Evolutionary conservation across 2,888 invertebrate genomes (phyloP), one percentile per base, ranked within the genome.

Genomic region (Auanema freiburgensis): DNA sequence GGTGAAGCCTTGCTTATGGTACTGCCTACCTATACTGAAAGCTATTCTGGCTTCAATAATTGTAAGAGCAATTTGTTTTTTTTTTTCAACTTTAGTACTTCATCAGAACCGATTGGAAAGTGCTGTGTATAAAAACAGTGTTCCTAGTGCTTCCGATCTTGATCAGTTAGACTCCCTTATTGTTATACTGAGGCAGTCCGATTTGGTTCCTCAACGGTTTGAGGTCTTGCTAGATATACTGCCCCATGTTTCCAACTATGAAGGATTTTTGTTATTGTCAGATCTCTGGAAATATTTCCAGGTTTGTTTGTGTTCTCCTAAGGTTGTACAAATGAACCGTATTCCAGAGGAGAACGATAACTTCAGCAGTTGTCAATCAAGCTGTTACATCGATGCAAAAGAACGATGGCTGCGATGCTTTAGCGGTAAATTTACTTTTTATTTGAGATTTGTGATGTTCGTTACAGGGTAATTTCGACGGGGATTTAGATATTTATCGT

Each of bases 11-110:
- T 63, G 69, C 50, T 67, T 71, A 25, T 70, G 66, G 50, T 64
- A 59, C 46, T 66, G 65, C 42, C 51, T 76, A 3, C 76, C 76
- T 2, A 59, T 76, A 6, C 53, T 76, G 51, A 76, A 73, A 56
- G 66, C 76, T 6, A 52, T 54, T 18, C 52, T 76, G 23, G 71
- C 68, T 1, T 54, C 63, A 14, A 53, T 73, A 54, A 57, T 76
- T 43, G 63, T 63, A n/a, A 23, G 54, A 33, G 4, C 11, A 5
- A 53, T 4, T 16, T 21, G 2, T 52, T 5, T 52, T n/a, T 23
- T 16, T 21, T 53, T n/a, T n/a, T n/a, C n/a, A n/a, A n/a, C n/a
- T n/a, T n/a, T n/a, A n/a, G n/a, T n/a, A n/a, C n/a, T n/a, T n/a
- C n/a, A n/a, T n/a, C 52, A 61, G 61, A 61, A 23, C 24, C 54